Evolutionary conservation across 2,113 vertebrate species (phyloP), one percentile per base, ranked within the genome.

Genomic region (Nansenia antarctica): DNA sequence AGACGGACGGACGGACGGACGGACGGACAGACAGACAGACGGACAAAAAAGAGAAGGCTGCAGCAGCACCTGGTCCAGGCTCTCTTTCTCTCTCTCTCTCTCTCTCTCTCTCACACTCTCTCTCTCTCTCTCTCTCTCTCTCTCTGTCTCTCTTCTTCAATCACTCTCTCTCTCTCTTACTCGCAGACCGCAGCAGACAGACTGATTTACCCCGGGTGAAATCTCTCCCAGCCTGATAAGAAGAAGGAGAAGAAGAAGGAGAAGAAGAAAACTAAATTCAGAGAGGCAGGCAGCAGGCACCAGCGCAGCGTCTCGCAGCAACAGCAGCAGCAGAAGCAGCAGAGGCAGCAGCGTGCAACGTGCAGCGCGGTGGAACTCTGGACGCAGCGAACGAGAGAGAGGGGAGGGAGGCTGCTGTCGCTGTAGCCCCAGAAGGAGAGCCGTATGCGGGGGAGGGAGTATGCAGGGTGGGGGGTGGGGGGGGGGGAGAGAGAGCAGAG

Each of bases 41-140:
- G 7, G 1, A 34, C 8, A 34, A n/a, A n/a, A n/a, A 26, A 62
- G 32, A 15, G 34, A 39, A 42, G 15, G 22, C 37, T 27, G 24
- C 26, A 42, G 24, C 26, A 42, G 61, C 61, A 45, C 61, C 61
- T 63, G 35, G 26, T 63, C 42, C 52, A 62, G 62, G 7, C 45
- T 20, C 4, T 49, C n/a, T 49, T 8, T 49, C 45, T 49, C 45
- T 49, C n/a, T 37, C 35, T 5, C 35, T 37, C 35, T 37, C 35
- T 37, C 35, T 5, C 35, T 11, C 35, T 49, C n/a, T 37, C 34
- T 60, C 30, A 53, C 47, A 42, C 42, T 59, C 34, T 57, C 45
- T 14, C 29, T 49, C 61, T 30, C 65, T 74, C 31, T 42, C 64
- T 61, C 62, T 77, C 52, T n/a, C n/a, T n/a, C n/a, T n/a, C n/a